phyloP scores from a whole-genome alignment of 2,797 vertebrate species.

The Sebastes steindachneri region DNA sequence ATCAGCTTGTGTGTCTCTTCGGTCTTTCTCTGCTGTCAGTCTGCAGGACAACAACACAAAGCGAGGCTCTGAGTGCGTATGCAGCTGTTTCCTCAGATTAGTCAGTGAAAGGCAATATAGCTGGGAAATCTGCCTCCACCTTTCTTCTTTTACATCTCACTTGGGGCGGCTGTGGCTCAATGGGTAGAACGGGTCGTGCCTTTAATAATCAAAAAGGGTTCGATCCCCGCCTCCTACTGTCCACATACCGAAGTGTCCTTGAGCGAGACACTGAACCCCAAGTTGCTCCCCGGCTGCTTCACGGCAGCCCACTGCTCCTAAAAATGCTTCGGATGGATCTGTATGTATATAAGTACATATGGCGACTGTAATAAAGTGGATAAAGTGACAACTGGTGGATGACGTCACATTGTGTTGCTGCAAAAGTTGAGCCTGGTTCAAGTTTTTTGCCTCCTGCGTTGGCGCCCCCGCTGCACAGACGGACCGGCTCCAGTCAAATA shows the following conservation, averaged over 20 bases:
- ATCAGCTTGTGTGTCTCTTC: background rate
- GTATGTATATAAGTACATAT: too few species aligned
- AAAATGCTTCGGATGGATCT: too few species aligned
- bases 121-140: constrained; percentile 68
- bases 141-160: constrained; percentile 67
- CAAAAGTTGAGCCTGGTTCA: too few species aligned
- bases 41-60: constrained; percentile 15
- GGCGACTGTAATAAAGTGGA: too few species aligned
- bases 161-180: too few species aligned
- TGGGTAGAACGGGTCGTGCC: too few species aligned
- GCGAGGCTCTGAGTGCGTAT: background rate
- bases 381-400: background rate
- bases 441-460: too few species aligned
- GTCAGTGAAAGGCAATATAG: constrained; percentile 74
- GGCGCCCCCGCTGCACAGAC: background rate
- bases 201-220: too few species aligned
- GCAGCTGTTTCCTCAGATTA: constrained; percentile 79
- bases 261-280: too few species aligned
- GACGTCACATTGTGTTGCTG: fast-evolving
- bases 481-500: background rate
- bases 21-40: background rate
- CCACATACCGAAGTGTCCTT: too few species aligned
- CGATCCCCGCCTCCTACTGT: too few species aligned
- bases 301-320: too few species aligned
- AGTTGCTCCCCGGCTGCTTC: fast-evolving